Base-by-base conservation (phyloP, 1,140 invertebrate species). In the Hypsibius dujardini region DNA sequence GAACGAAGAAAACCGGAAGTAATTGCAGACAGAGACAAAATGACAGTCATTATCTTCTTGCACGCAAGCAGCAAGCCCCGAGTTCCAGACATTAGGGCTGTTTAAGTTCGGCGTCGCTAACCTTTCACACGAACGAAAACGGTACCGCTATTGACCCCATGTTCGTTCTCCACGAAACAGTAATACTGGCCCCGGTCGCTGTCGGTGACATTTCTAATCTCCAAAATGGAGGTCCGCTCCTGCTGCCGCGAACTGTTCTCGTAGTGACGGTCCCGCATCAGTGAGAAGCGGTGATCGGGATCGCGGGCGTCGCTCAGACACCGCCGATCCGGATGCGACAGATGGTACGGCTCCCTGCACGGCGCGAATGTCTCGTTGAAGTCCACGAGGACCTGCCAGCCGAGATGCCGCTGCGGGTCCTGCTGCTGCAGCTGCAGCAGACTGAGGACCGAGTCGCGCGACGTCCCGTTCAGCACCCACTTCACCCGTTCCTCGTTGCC, bases 101-200 rank as follows among this genome's bases (percentile, higher is more conserved):
- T 28, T 28, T 28, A 28, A 28, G 28, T 28, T 28, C 28, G 28
- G 28, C 28, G 28, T 28, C 28, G 60, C 60, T 40, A 15, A 70
- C 70, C 73, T 74, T 74, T 74, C 7, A 74, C 72, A 71, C 73
- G 60, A 45, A 74, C n/a, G 67, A 62, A 70, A 56, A 72, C 71
- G 12, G 47, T 60, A 40, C 60, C 69, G 2, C 2, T 70, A 71
- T 73, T 70, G n/a, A 3, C 47, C 46, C 73, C 73, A 47, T 72
- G 59, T 47, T 70, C 12, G 46, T 70, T 73, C 2, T 42, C 46
- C 3, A 71, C 59, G 40, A 50, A 72, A 28, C 73, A 73, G 46
- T 71, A 45, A 70, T 73, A 73, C 15, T 70, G 47, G n/a, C 73
- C 73, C 47, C 60, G 59, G 47, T 73, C 73, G 46, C 45, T 50